Base-by-base conservation (phyloP, 2,888 invertebrate species). In the Tipula lateralis region DNA sequence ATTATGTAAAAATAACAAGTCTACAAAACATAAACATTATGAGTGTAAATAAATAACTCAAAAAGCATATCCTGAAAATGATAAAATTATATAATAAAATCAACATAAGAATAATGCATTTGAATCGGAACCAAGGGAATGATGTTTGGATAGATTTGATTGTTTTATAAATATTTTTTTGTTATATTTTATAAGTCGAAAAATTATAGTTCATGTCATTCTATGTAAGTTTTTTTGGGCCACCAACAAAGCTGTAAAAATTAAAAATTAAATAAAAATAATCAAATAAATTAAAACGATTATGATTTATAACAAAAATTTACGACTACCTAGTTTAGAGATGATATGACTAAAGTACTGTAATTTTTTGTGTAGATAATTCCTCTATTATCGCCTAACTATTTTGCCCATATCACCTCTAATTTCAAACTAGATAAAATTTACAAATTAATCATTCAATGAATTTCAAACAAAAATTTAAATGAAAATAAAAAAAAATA, bases 241-340 rank as follows among this genome's bases (percentile, higher is more conserved):
- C 83, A 83, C 83, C 83, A 83, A 83, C 30, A 34, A 83, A 83
- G 83, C 83, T 83, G 83, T 34, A 36, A 36, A 83, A 83, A 16
- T 30, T 83, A 32, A 83, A n/a, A 32, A 29, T 83, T 7, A 30
- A 36, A 83, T 83, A 19, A 30, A 83, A 34, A 9, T 34, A 32
- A 83, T 24, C 9, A 82, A 82, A 24, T 82, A 29, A 82, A 82
- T n/a, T 29, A 12, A 83, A 83, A 82, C 82, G 13, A 81, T 50
- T 66, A 66, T 66, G 66, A 66, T 66, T 50, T 66, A n/a, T n/a
- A 66, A 66, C 24, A 66, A 66, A 66, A 66, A 24, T 19, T 6
- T 24, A 66, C 9, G 66, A 44, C 19, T n/a, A n/a, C n/a, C n/a
- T 24, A 24, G 66, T 66, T 24, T 66, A 66, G 66, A 66, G 66